Conservation (phyloP, 2,797 vertebrate species). For the Lateolabrax maculatus region DNA sequence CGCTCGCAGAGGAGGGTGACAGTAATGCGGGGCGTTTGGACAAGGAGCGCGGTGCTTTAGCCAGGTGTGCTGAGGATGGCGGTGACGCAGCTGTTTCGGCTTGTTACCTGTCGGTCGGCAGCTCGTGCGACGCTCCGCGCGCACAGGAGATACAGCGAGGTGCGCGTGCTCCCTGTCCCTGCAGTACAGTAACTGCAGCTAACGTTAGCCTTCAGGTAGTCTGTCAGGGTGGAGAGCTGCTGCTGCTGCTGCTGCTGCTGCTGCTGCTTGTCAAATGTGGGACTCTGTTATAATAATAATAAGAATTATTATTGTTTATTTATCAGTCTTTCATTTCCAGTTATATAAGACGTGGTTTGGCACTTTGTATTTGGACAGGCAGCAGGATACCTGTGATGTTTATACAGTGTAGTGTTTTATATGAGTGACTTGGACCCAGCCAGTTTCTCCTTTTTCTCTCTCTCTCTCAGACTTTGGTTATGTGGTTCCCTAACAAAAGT, state of each 20-base stretch:
- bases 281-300: rapidly evolving
- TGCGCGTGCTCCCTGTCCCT: slow-evolving; percentile 56
- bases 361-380: not conserved
- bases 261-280: not conserved
- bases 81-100: slow-evolving; percentile 54
- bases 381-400: not conserved
- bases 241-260: not conserved
- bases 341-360: not conserved
- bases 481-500: not conserved
- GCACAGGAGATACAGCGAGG: slow-evolving; percentile 83
- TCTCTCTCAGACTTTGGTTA: no score
- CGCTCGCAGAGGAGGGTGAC: slow-evolving; percentile 55
- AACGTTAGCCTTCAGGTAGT: slow-evolving; percentile 57
- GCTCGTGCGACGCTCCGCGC: slow-evolving; percentile 34
- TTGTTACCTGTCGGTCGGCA: slow-evolving; percentile 43
- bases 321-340: not conserved
- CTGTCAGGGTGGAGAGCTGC: slow-evolving; percentile 10
- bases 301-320: not conserved
- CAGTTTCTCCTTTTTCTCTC: not conserved
- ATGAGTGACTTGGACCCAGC: not conserved
- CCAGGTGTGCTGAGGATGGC: slow-evolving; percentile 63
- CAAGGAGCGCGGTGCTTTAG: slow-evolving; percentile 1
- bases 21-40: slow-evolving; percentile 23
- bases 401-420: not conserved
- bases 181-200: slow-evolving; percentile 14